A percentile compares a stretch with the other conserved stretches of the same genome.
These are phyloP conservation scores for Calycopis cecrops DNA, from an alignment of 1,140 invertebrate species.

Conservation along the genomic window DNA sequence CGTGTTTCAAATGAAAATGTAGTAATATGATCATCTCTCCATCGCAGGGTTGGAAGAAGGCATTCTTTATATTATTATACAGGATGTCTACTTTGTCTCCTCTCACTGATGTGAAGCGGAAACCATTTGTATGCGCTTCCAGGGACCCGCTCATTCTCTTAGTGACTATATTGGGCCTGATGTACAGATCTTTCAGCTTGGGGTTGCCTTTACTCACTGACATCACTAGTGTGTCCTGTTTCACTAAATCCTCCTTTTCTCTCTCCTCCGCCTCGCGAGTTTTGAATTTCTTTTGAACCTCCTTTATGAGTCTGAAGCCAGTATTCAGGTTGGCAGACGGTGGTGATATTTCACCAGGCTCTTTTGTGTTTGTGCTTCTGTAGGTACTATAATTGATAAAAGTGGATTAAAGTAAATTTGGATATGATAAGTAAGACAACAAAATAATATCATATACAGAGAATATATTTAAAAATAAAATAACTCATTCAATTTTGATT, in stretches of 20 bases:
- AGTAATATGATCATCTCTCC: conserved; percentile 99
- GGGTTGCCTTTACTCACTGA: conserved; percentile 98
- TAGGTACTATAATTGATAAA: conserved; percentile 86
- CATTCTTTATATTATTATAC: conserved; percentile 99
- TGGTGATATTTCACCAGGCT: conserved; percentile 96
- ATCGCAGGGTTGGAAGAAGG: conserved; percentile 99
- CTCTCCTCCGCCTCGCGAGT: conserved; percentile 98
- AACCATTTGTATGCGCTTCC: conserved; percentile 98
- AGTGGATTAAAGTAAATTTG: neutral
- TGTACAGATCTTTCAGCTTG: conserved; percentile 98
- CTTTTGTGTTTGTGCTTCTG: conserved; percentile 97
- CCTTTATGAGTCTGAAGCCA: conserved; percentile 97
- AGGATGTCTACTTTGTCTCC: conserved; percentile 99
- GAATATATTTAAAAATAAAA: too few relatives aligned
- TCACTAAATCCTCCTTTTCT: conserved; percentile 98
- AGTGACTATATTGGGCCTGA: conserved; percentile 98
- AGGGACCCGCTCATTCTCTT: conserved; percentile 97
- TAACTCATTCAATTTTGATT: too few relatives aligned
- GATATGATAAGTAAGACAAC: too few relatives aligned
- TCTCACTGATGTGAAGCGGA: conserved; percentile 97
- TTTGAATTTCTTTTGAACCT: conserved; percentile 99
- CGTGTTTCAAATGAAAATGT: conserved; percentile 99
- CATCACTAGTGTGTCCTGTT: conserved; percentile 97
- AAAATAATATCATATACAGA: too few relatives aligned
- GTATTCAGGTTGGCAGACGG: conserved; percentile 97